Conservation (phyloP, 2,113 vertebrate genomes). For the Cololabis saira region DNA sequence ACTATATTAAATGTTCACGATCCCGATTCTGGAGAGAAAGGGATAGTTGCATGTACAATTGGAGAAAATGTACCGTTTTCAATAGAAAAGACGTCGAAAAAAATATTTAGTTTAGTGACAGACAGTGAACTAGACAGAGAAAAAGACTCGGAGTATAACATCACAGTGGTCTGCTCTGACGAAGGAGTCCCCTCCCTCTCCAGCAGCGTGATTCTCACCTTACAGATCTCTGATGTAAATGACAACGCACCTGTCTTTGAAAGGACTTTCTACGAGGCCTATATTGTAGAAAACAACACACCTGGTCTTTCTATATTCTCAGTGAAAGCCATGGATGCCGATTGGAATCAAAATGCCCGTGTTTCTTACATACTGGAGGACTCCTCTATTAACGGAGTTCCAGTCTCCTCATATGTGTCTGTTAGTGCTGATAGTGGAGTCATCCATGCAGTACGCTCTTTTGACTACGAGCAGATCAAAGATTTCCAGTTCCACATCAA, state of each 20-base stretch:
- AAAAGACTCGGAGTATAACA: slow-evolving; percentile 14
- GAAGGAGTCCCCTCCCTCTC: slow-evolving; percentile 49
- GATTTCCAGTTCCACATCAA: too few relatives aligned
- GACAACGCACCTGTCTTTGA: slow-evolving; percentile 46
- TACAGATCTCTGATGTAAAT: slow-evolving; percentile 44
- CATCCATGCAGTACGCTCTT: slow-evolving; percentile 49
- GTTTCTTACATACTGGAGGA: slow-evolving; percentile 52
- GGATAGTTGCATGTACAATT: slow-evolving; percentile 40
- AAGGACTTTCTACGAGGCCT: slow-evolving; percentile 31
- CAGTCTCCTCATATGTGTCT: slow-evolving; percentile 29
- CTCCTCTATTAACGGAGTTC: slow-evolving; percentile 29
- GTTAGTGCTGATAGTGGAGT: slow-evolving; percentile 50
- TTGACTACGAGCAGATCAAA: slow-evolving; percentile 2
- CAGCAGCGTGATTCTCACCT: slow-evolving; percentile 29
- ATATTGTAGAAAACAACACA: slow-evolving; percentile 7
- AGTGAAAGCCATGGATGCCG: slow-evolving; percentile 24
- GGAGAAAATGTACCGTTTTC: slow-evolving; percentile 49
- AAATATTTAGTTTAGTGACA: slow-evolving; percentile 66
- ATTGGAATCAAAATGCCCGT: slow-evolving; percentile 43
- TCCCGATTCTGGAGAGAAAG: slow-evolving; percentile 62
- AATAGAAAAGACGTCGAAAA: slow-evolving; percentile 65
- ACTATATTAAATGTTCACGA: slow-evolving; percentile 69
- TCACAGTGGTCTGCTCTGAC: slow-evolving; percentile 31
- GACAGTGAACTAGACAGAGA: slow-evolving; percentile 55
- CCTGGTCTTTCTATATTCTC: slow-evolving; percentile 12